Evolutionary conservation across 2,797 vertebrate genomes (phyloP), one percentile per base, ranked within the genome.

Genomic region (Zenarchopterus dispar): DNA sequence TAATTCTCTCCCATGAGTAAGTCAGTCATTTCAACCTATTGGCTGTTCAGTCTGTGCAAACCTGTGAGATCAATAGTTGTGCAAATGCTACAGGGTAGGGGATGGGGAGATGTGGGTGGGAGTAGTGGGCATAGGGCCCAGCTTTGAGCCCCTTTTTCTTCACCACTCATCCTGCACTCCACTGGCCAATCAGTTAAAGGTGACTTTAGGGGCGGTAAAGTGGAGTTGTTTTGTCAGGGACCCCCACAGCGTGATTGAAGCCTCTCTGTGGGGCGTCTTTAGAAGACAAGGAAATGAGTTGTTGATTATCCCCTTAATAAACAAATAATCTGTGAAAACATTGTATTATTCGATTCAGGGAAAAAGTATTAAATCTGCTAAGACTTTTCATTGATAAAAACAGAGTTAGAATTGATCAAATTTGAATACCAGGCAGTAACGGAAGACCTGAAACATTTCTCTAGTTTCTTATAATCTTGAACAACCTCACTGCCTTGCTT

Each of bases 151-250:
- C 8, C 3, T 10, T 47, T n/a, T 8, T 15, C 21, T 18, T 64
- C 16, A 19, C 43, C 18, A 19, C 43, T 19, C 18, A 45, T 18
- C 1, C n/a, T 10, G 4, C 50, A 0, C 62, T 64, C 62, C 67
- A 49, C 51, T 28, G 46, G 51, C 70, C 77, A 89, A 91, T 90
- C 87, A 91, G 70, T 18, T 56, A 75, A 84, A 86, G 84, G 82
- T 80, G 82, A 85, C 82, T 87, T 87, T 81, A 67, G 50, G 18
- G 67, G 36, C 49, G 50, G 49, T 0, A 6, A n/a, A 64, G 54
- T 60, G 26, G 50, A 49, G 53, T 48, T 48, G 44, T 81, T 81
- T 64, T 84, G 79, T 84, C 81, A 70, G 62, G 58, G 67, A 73
- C 78, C 70, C 85, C 74, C 72, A 61, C 31, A 51, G 77, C 17